These are phyloP conservation scores for Amphimedon queenslandica DNA, from an alignment of 37 sponge, comb jelly and placozoan species.

Conservation along the genomic window DNA sequence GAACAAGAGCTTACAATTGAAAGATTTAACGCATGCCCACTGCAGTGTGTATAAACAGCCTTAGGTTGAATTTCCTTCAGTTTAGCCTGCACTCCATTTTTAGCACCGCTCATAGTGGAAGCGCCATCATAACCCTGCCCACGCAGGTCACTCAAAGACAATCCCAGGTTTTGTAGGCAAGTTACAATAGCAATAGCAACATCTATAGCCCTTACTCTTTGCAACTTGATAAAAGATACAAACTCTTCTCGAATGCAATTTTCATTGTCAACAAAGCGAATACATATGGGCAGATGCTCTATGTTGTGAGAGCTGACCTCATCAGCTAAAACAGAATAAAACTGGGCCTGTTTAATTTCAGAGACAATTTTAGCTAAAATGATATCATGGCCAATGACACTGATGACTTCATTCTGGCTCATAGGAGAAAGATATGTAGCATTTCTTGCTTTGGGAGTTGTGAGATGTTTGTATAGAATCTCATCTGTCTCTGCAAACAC, in stretches of 20 bases:
- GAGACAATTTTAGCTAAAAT: too few species aligned
- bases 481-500: constrained; percentile 27
- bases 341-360: too few species aligned
- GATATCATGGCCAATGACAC: too few species aligned
- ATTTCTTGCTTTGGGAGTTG: constrained; percentile 36
- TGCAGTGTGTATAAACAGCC: constrained; percentile 55
- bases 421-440: constrained; percentile 53
- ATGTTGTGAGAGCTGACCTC: too few species aligned
- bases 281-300: too few species aligned
- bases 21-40: constrained; percentile 49
- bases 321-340: too few species aligned
- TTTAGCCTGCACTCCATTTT: constrained; percentile 45
- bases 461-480: constrained; percentile 20
- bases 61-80: constrained; percentile 30
- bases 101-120: constrained; percentile 36
- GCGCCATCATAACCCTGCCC: constrained; percentile 54
- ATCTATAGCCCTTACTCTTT: too few species aligned
- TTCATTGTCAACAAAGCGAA: too few species aligned
- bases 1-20: constrained; percentile 31
- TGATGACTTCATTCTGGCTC: constrained; percentile 68
- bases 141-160: constrained; percentile 41
- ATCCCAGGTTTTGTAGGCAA: constrained; percentile 20
- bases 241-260: too few species aligned
- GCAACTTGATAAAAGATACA: too few species aligned
- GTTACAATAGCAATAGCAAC: constrained; percentile 46